phyloP scores from a whole-genome alignment of 2,888 invertebrate genomes.

The Nomada fucata region DNA sequence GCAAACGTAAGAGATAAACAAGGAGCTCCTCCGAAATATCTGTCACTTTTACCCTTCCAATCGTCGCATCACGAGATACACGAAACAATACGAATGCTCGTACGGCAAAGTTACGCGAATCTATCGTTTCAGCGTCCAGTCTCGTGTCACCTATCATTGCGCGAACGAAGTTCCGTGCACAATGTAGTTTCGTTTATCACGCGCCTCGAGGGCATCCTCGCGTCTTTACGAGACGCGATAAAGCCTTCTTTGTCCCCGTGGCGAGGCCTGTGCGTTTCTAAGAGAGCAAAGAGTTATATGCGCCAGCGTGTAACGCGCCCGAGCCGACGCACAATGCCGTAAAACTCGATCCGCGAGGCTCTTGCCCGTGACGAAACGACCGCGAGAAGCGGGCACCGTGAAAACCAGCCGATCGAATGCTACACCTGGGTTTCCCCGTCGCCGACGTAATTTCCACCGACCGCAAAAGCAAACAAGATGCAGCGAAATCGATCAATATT shows the following conservation, averaged over 20 bases:
- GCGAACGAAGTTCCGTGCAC: constrained; percentile 25
- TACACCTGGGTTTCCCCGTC: constrained; percentile 24
- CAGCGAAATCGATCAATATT: neutral
- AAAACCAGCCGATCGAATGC: constrained; percentile 60
- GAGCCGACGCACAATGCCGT: constrained; percentile 46
- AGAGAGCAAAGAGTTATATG: constrained; percentile 19
- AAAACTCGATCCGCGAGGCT: constrained; percentile 73
- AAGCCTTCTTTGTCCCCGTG: constrained; percentile 62
- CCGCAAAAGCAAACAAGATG: neutral
- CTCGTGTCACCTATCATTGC: constrained; percentile 12
- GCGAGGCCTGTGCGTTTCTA: constrained; percentile 6
- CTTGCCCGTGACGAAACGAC: constrained; percentile 74
- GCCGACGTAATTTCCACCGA: neutral
- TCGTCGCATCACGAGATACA: neutral
- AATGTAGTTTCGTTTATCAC: constrained; percentile 48
- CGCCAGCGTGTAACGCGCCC: constrained; percentile 22
- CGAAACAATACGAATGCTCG: neutral
- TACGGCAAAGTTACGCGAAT: too few relatives aligned
- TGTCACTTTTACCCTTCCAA: too few relatives aligned
- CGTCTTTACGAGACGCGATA: constrained; percentile 57
- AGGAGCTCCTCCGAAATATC: too few relatives aligned
- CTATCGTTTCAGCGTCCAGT: neutral
- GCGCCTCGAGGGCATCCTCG: constrained; percentile 24
- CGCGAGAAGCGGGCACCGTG: constrained; percentile 56
- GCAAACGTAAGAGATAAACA: neutral